Base-by-base conservation (phyloP, 2,888 invertebrate species). In the Drosophila anomalipes region DNA sequence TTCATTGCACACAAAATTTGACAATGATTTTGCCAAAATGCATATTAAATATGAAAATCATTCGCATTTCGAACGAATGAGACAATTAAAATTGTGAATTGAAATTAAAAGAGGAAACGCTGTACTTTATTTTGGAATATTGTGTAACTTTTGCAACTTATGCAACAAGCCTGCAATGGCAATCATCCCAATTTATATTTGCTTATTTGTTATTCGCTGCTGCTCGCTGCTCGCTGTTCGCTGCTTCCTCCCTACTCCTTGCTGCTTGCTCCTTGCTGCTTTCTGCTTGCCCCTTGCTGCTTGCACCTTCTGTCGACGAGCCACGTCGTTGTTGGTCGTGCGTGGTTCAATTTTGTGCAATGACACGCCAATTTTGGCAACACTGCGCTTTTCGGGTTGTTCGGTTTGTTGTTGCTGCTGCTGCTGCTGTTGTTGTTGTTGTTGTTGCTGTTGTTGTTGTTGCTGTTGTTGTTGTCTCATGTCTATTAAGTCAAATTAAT, bases 401-500 rank as follows among this genome's bases (percentile, higher is more conserved):
- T 39, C 33, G 53, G 12, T 7, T 49, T 66, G 47, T 49, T 49
- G 51, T 41, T 32, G 6, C 19, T 33, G 32, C 6, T 32, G 37
- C 5, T 51, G 22, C 22, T 32, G 28, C 10, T 33, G 22, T 37
- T 57, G 47, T 16, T 59, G 39, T 14, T 37, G 65, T 3, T 32
- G n/a, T n/a, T n/a, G n/a, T n/a, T n/a, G n/a, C n/a, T 66, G 47
- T 49, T 49, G 53, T 16, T 68, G 49, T 35, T 44, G 60, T 30
- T 61, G 63, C 26, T 66, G 63, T 60, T 58, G 53, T 30, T 44
- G 33, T 59, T 59, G 64, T 66, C 65, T 76, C 86, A 72, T 88
- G 90, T 88, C 90, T 83, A 90, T 90, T 90, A 88, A 83, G 90
- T 83, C 89, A 86, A 86, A 86, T 86, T 86, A 86, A 86, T 86